Conservation (phyloP, 2,888 invertebrate species). For the Tachina grossa region DNA sequence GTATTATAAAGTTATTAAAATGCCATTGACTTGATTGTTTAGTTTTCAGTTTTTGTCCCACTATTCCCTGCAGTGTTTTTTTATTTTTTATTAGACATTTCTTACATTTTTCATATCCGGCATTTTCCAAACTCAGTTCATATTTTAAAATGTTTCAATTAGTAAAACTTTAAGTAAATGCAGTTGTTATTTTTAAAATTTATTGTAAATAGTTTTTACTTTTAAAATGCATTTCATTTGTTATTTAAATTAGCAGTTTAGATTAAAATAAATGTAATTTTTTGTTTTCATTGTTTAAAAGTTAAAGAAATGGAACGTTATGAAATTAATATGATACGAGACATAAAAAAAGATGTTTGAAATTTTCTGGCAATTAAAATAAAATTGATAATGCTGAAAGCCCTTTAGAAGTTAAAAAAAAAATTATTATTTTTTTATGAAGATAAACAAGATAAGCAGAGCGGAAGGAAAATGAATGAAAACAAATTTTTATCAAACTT, state of each 20-base stretch:
- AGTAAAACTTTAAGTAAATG: not conserved
- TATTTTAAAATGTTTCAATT: conserved; percentile 34
- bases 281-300: not conserved
- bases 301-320: not conserved
- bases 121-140: not conserved
- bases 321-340: not conserved
- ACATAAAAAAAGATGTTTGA: too few species aligned
- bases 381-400: too few species aligned
- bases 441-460: too few species aligned
- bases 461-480: too few species aligned
- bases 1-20: conserved; percentile 66
- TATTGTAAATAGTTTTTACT: conserved; percentile 3
- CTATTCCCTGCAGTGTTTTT: not conserved
- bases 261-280: not conserved
- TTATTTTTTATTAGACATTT: not conserved
- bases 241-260: conserved; percentile 6
- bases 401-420: not conserved
- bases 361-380: too few species aligned
- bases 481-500: too few species aligned
- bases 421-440: not conserved
- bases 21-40: conserved; percentile 62
- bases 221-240: conserved; percentile 17
- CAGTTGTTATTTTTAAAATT: not conserved
- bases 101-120: not conserved
- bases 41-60: not conserved